Percentiles rank a stretch among this genome's conserved stretches.
phyloP scores from a whole-genome alignment of 92 coral and sea anemone genomes.

The Galaxea fascicularis region DNA sequence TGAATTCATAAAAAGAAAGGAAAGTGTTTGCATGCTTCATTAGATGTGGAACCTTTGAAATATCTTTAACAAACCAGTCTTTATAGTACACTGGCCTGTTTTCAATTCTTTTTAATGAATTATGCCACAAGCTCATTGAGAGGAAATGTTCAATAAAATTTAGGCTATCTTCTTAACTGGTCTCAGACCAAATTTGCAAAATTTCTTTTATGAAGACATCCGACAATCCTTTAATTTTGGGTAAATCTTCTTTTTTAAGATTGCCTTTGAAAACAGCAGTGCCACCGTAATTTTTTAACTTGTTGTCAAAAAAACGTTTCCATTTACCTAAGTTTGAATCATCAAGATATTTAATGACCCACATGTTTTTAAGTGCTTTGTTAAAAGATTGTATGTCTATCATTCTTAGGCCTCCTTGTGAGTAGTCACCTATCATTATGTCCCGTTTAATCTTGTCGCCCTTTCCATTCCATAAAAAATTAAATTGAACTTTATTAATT shows the following conservation, averaged over 20 bases:
- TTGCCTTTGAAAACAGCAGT: conserved; percentile 19
- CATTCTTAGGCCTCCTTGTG: conserved; percentile 24
- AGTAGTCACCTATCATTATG: conserved; percentile 11
- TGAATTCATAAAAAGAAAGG: conserved; percentile 30
- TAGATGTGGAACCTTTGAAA: conserved; percentile 20
- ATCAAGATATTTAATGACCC: conserved; percentile 31
- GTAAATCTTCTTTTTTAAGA: neutral
- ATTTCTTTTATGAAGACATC: too few relatives aligned
- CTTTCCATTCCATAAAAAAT: conserved; percentile 36
- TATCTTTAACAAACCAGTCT: conserved; percentile 20
- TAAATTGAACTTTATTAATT: conserved; percentile 23
- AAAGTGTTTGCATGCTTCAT: conserved; percentile 17
- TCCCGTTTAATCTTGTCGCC: conserved; percentile 22
- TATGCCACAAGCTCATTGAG: conserved; percentile 37
- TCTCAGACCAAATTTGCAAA: too few relatives aligned
- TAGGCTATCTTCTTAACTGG: neutral
- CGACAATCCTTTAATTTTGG: too few relatives aligned
- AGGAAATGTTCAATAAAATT: neutral
- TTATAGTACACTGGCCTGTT: conserved; percentile 22
- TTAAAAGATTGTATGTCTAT: conserved; percentile 17
- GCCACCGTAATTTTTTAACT: conserved; percentile 26
- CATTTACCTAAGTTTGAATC: conserved; percentile 4
- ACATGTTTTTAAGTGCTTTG: conserved; percentile 23
- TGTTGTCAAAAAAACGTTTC: conserved; percentile 23
- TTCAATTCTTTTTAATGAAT: conserved; percentile 29